Percentiles rank a stretch among this genome's conserved stretches.
These are phyloP conservation scores for Oceanites oceanicus DNA, from an alignment of 2,113 vertebrate species.

Conservation along the genomic window DNA sequence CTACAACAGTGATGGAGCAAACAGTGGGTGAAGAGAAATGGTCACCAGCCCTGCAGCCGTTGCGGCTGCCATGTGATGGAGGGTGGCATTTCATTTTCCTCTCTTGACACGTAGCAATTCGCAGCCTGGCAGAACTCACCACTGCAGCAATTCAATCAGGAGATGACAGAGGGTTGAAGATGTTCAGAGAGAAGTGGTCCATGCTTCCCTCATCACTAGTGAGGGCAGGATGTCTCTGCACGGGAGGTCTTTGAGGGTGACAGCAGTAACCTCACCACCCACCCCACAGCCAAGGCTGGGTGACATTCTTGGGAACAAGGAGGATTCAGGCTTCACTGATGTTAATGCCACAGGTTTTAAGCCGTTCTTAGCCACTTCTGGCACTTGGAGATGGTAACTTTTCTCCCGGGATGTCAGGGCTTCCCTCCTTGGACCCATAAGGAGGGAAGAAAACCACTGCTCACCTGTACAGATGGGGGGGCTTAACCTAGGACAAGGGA, in stretches of 20 bases:
- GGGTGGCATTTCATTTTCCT: background rate
- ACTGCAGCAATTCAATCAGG: background rate
- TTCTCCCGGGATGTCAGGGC: background rate
- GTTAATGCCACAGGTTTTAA: background rate
- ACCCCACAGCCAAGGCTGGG: background rate
- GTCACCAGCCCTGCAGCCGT: background rate
- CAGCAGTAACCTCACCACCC: background rate
- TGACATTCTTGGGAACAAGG: rapidly evolving
- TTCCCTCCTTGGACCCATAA: background rate
- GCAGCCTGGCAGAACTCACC: background rate
- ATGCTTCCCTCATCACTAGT: background rate
- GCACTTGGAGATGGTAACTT: background rate
- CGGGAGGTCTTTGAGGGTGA: background rate
- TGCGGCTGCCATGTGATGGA: rapidly evolving
- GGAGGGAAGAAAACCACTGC: background rate
- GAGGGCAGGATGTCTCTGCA: background rate
- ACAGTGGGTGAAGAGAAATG: background rate
- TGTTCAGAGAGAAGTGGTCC: background rate
- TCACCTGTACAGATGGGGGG: background rate
- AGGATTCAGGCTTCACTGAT: background rate
- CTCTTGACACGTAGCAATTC: background rate
- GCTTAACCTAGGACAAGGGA: background rate
- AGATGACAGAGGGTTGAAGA: background rate
- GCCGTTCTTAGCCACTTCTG: background rate
- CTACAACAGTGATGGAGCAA: background rate